These are phyloP conservation scores for Hydractinia symbiolongicarpus DNA, from an alignment of 30 jellyfish, hydroid and myxozoan species.

Conservation along the genomic window DNA sequence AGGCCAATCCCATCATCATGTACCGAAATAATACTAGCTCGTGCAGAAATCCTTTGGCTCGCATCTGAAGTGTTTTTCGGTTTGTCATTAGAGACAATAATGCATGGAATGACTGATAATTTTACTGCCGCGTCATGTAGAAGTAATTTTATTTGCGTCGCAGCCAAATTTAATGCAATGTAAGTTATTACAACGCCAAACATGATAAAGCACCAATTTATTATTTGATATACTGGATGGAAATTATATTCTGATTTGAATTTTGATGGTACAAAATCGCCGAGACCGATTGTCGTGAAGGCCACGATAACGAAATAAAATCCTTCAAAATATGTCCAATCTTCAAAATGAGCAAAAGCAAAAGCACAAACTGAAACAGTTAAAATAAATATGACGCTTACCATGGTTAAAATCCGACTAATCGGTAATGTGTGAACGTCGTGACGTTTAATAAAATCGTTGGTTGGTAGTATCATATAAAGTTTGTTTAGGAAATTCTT, in stretches of 20 bases:
- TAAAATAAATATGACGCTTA: constrained; percentile 32
- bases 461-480: constrained; percentile 43
- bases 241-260: constrained; percentile 39
- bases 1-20: constrained; percentile 46
- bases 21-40: constrained; percentile 29
- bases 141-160: constrained; percentile 52
- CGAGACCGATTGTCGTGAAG: constrained; percentile 82
- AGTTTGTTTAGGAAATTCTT: constrained; percentile 45
- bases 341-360: constrained; percentile 49
- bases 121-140: background rate
- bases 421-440: constrained; percentile 63
- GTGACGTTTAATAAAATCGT: constrained; percentile 39
- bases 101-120: constrained; percentile 38
- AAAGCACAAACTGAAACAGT: constrained; percentile 24
- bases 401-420: constrained; percentile 46
- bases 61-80: constrained; percentile 25
- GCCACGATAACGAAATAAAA: constrained; percentile 73
- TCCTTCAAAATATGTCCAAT: constrained; percentile 79
- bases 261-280: constrained; percentile 83
- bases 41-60: constrained; percentile 28
- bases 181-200: constrained; percentile 60
- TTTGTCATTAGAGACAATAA: constrained; percentile 29
- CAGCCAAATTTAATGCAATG: constrained; percentile 64
- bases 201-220: constrained; percentile 70
- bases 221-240: constrained; percentile 52